Percentiles rank a stretch among this genome's conserved stretches.
Evolutionary conservation across 2,888 invertebrate species (phyloP).

Genomic region (Chymomyza fuscimana): DNA sequence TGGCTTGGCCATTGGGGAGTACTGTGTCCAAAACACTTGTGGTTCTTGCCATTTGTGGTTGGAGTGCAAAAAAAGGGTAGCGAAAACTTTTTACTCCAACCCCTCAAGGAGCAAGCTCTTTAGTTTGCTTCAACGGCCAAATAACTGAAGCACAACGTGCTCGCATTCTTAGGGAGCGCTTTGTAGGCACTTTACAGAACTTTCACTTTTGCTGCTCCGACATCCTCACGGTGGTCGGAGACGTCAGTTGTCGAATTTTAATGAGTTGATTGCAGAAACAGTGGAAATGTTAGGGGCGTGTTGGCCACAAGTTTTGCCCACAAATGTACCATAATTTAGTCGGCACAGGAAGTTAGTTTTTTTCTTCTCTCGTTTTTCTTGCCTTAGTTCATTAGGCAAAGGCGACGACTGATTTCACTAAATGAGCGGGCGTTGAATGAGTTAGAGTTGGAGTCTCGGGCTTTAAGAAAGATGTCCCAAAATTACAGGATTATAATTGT

Average conservation of each 20-base stretch:
- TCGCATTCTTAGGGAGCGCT: constrained; percentile 20
- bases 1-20: neutral
- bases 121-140: neutral
- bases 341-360: constrained; percentile 48
- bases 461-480: neutral
- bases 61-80: constrained; percentile 1
- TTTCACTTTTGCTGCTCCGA: constrained; percentile 55
- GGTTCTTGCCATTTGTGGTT: constrained; percentile 36
- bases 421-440: neutral
- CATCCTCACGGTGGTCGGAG: constrained; percentile 5
- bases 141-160: neutral
- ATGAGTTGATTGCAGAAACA: constrained; percentile 47
- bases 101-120: neutral
- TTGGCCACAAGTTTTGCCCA: neutral
- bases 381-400: constrained; percentile 56
- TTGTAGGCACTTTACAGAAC: constrained; percentile 50
- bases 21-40: constrained; percentile 49
- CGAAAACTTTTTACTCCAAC: neutral
- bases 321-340: constrained; percentile 42
- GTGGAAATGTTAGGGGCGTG: neutral
- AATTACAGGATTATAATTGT: neutral
- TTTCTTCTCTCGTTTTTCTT: constrained; percentile 32
- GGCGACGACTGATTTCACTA: constrained; percentile 32
- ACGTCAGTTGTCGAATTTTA: constrained; percentile 50
- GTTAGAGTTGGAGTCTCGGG: neutral